Evolutionary conservation across 1,140 invertebrate species (phyloP).

Genomic region (Ceratosolen solmsi): DNA sequence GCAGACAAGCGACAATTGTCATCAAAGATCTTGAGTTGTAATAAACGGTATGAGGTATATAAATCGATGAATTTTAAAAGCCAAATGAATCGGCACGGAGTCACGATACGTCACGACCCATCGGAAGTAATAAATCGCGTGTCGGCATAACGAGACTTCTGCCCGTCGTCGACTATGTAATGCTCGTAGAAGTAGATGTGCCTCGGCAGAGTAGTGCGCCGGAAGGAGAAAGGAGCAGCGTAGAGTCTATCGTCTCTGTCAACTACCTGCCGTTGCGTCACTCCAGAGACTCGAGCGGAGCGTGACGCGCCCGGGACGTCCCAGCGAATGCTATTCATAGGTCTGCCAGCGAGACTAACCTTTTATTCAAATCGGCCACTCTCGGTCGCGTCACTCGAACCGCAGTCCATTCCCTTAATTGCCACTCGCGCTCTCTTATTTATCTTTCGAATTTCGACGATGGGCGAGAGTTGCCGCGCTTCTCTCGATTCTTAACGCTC

Average conservation of each 20-base stretch:
- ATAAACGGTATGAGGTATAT: no score
- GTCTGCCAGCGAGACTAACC: background rate
- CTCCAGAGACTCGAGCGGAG: slow-evolving; percentile 10
- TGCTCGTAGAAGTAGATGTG: no score
- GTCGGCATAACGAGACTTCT: no score
- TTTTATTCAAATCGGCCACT: slow-evolving; percentile 37
- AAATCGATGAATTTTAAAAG: no score
- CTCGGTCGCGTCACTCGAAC: background rate
- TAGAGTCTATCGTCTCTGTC: background rate
- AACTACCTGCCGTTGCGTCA: slow-evolving; percentile 34
- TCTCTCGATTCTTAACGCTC: background rate
- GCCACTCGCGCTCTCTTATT: background rate
- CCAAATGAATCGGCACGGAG: no score
- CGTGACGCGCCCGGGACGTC: slow-evolving; percentile 16
- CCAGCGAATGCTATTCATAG: background rate
- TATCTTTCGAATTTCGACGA: background rate
- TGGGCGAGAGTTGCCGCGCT: background rate
- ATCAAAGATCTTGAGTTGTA: no score
- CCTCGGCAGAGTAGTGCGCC: background rate
- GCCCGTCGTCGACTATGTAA: no score
- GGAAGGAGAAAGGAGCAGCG: background rate
- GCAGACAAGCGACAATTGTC: no score
- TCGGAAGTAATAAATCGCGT: slow-evolving; percentile 11
- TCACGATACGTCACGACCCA: background rate
- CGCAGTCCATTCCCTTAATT: slow-evolving; percentile 6